Conservation (phyloP, 2,797 vertebrate species). For the Lithobates sylvaticus region DNA sequence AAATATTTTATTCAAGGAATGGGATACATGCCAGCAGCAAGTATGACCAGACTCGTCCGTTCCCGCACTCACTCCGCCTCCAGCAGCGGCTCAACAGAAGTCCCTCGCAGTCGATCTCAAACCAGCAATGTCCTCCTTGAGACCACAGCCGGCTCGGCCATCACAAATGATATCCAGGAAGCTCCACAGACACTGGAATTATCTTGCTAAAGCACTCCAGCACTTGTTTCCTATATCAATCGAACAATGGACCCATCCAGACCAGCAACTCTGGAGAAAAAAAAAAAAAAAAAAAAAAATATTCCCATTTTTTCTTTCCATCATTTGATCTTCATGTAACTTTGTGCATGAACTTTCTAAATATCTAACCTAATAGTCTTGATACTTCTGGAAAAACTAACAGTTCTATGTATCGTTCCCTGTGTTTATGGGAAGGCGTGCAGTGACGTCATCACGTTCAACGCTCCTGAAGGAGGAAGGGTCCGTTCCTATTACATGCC, state of each 20-base stretch:
- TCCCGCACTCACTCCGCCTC: conserved; percentile 92
- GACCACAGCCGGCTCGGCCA: conserved; percentile 74
- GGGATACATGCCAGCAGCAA: conserved; percentile 95
- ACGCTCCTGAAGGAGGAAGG: too few species aligned
- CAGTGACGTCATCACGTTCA: too few species aligned
- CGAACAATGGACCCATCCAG: conserved; percentile 34
- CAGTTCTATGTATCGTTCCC: conserved; percentile 24
- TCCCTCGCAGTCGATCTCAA: conserved; percentile 81
- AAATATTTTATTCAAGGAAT: conserved; percentile 99
- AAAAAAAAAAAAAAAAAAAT: too few species aligned
- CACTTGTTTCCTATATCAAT: conserved; percentile 55
- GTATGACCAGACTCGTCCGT: conserved; percentile 90
- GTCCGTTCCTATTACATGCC: too few species aligned
- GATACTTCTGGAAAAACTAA: conserved; percentile 2
- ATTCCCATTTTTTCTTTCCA: conserved; percentile 5
- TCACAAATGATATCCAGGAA: conserved; percentile 76
- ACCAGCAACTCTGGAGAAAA: neutral
- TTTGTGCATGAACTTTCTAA: conserved; percentile 47
- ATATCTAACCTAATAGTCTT: conserved; percentile 28
- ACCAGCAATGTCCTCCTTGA: conserved; percentile 77
- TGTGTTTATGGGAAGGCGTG: too few species aligned
- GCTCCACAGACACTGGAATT: conserved; percentile 85
- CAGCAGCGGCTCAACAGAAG: conserved; percentile 86
- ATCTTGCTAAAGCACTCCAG: conserved; percentile 83
- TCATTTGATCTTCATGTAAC: conserved; percentile 15